A percentile compares a stretch with the other conserved stretches of the same genome.
These are phyloP conservation scores for Leptopilina clavipes DNA, from an alignment of 1,140 invertebrate genomes.

Conservation along the genomic window DNA sequence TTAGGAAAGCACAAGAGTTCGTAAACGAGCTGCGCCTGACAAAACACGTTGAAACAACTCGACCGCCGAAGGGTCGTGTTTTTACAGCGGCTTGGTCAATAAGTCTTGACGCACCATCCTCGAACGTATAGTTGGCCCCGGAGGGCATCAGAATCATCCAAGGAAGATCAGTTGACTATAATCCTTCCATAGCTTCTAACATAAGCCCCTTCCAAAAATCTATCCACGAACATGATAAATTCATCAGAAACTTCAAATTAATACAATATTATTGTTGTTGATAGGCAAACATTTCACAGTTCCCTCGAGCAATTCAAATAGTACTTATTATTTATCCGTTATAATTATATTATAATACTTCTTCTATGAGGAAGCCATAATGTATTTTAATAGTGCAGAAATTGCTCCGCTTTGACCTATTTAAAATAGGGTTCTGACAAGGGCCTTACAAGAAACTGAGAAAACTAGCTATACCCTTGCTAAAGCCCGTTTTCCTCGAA, in stretches of 20 bases:
- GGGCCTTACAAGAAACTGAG: no score
- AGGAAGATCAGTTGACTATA: constrained; percentile 23
- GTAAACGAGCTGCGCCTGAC: constrained; percentile 52
- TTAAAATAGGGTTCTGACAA: no score
- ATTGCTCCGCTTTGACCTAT: no score
- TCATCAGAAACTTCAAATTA: constrained; percentile 8
- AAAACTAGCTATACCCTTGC: no score
- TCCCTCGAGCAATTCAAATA: no score
- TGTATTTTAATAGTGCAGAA: no score
- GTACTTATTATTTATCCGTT: no score
- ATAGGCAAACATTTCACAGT: neutral
- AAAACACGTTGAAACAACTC: constrained; percentile 61
- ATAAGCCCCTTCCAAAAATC: neutral
- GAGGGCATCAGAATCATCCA: neutral
- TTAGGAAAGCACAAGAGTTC: constrained; percentile 36
- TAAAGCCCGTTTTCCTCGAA: no score
- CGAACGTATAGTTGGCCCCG: neutral
- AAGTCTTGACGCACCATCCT: constrained; percentile 46
- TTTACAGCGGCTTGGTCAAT: constrained; percentile 59
- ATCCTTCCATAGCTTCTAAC: neutral
- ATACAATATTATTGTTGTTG: constrained; percentile 1
- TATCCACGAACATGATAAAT: neutral
- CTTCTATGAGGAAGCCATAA: no score
- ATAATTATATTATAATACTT: no score
- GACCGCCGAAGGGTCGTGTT: constrained; percentile 55